A percentile compares a stretch with the other conserved stretches of the same genome.
These are phyloP conservation scores for Montipora capitata DNA, from an alignment of 92 coral and sea anemone species.

Conservation along the genomic window DNA sequence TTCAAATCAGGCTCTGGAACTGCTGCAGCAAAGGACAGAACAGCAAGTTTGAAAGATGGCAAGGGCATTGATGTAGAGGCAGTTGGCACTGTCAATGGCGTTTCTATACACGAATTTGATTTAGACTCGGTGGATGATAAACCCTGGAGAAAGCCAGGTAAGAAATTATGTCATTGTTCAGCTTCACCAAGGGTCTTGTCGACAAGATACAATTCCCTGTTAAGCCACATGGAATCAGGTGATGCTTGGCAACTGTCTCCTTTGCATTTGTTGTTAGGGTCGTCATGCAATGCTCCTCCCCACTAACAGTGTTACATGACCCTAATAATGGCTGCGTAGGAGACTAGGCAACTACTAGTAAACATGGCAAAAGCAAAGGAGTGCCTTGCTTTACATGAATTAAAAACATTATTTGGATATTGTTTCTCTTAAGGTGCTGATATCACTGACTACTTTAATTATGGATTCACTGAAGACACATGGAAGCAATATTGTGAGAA, in stretches of 20 bases:
- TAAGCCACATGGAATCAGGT: too few species aligned
- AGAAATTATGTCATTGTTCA: neutral
- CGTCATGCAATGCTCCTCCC: neutral
- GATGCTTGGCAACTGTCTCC: too few species aligned
- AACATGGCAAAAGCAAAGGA: too few species aligned
- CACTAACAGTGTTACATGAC: neutral
- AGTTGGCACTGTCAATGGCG: conserved; percentile 98
- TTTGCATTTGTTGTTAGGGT: too few species aligned
- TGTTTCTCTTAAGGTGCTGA: conserved; percentile 87
- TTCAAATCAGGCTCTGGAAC: conserved; percentile 88
- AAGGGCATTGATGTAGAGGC: conserved; percentile 93
- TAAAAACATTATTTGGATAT: neutral
- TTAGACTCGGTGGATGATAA: conserved; percentile 96
- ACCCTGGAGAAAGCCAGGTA: conserved; percentile 99
- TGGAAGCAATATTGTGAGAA: conserved; percentile 99
- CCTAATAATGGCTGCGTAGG: neutral
- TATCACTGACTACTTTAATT: conserved; percentile 98
- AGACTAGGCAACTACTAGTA: too few species aligned
- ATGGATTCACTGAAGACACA: conserved; percentile 99
- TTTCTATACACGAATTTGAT: conserved; percentile 95
- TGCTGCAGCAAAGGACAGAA: conserved; percentile 75
- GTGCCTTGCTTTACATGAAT: too few species aligned
- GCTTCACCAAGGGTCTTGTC: too few species aligned
- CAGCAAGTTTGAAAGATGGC: conserved; percentile 68
- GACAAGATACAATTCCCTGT: too few species aligned